Conservation (phyloP, 2,888 invertebrate species). For the Endotricha flammealis region DNA sequence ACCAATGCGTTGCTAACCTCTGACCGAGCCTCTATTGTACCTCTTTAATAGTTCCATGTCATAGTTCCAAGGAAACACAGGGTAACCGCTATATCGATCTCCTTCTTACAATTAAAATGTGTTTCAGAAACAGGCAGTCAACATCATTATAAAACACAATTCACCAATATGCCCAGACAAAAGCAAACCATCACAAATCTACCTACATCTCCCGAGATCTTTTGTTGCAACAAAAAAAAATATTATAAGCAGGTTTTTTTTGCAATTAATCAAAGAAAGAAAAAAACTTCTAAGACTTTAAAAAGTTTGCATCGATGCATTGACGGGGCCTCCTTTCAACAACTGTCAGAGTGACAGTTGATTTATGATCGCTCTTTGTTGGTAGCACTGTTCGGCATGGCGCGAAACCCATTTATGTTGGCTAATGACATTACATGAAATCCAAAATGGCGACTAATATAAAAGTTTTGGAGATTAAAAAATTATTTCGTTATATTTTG, state of each 20-base stretch:
- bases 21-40: too few relatives aligned
- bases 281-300: slow-evolving; percentile 40
- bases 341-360: slow-evolving; percentile 70
- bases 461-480: background rate
- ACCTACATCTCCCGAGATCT: slow-evolving; percentile 30
- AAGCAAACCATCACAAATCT: slow-evolving; percentile 9
- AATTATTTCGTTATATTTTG: too few relatives aligned
- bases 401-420: slow-evolving; percentile 67
- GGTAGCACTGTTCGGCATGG: slow-evolving; percentile 67
- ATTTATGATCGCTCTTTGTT: slow-evolving; percentile 72
- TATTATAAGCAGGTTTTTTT: slow-evolving; percentile 42
- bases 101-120: too few relatives aligned
- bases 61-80: too few relatives aligned
- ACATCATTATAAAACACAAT: background rate
- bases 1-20: background rate
- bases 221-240: slow-evolving; percentile 33
- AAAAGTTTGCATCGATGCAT: slow-evolving; percentile 72
- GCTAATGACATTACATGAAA: slow-evolving; percentile 69
- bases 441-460: slow-evolving; percentile 34
- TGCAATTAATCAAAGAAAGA: slow-evolving; percentile 63
- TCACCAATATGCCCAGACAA: slow-evolving; percentile 3
- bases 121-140: too few relatives aligned
- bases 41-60: too few relatives aligned
- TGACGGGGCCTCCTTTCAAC: slow-evolving; percentile 70
- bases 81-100: too few relatives aligned